Conservation (phyloP, 2,888 invertebrate species). For the Volucella zonaria region DNA sequence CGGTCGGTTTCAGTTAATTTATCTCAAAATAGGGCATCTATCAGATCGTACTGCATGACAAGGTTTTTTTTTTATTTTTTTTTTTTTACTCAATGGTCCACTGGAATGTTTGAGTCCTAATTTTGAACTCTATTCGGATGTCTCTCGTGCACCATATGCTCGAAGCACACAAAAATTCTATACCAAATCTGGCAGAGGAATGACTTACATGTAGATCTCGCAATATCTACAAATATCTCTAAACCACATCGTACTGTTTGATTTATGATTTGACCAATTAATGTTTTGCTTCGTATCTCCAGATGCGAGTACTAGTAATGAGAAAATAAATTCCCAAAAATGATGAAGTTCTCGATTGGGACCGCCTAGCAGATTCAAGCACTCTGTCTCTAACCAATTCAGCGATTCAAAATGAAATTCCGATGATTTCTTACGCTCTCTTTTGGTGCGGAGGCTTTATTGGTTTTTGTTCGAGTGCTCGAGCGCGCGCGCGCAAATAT, state of each 20-base stretch:
- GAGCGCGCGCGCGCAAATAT: slow-evolving; percentile 8
- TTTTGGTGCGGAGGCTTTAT: not conserved
- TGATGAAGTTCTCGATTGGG: slow-evolving; percentile 30
- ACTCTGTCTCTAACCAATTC: not conserved
- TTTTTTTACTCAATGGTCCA: slow-evolving; percentile 20
- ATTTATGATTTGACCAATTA: slow-evolving; percentile 69
- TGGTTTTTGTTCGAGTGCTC: too few relatives aligned
- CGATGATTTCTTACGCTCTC: slow-evolving; percentile 5
- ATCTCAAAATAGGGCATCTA: slow-evolving; percentile 6
- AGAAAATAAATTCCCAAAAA: slow-evolving; percentile 12
- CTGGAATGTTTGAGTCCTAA: slow-evolving; percentile 29
- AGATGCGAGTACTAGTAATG: slow-evolving; percentile 29
- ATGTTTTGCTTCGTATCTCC: slow-evolving; percentile 47
- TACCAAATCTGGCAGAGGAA: slow-evolving; percentile 41
- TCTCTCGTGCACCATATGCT: slow-evolving; percentile 27
- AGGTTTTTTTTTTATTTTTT: slow-evolving; percentile 25
- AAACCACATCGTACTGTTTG: slow-evolving; percentile 26
- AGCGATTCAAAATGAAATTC: not conserved
- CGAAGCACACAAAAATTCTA: slow-evolving; percentile 30
- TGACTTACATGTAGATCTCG: slow-evolving; percentile 15
- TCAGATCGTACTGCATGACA: not conserved
- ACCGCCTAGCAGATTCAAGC: not conserved
- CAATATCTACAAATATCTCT: not conserved
- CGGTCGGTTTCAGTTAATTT: slow-evolving; percentile 29
- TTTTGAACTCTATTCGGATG: slow-evolving; percentile 40